Evolutionary conservation across 2,888 invertebrate genomes (phyloP).

Genomic region (Dorcus parallelipipedus): DNA sequence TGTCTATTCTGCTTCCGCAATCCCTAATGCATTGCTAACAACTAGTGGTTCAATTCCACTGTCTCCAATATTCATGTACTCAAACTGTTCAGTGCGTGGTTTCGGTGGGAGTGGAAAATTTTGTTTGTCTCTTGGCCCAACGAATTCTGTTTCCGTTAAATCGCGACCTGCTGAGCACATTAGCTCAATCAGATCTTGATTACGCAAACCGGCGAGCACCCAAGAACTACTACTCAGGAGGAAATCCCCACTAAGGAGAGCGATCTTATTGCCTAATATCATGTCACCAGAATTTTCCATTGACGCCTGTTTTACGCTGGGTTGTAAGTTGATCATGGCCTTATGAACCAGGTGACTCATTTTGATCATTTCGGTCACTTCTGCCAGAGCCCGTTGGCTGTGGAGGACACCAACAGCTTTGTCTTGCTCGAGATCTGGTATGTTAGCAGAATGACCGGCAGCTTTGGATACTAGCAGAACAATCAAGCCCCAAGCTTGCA

Average conservation of each 20-base stretch:
- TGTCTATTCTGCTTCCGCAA: slow-evolving; percentile 76
- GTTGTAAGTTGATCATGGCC: slow-evolving; percentile 75
- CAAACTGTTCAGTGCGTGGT: slow-evolving; percentile 48
- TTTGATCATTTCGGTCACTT: slow-evolving; percentile 95
- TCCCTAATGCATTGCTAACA: slow-evolving; percentile 51
- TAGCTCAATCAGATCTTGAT: slow-evolving; percentile 80
- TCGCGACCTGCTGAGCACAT: slow-evolving; percentile 88
- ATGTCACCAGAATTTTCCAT: slow-evolving; percentile 61
- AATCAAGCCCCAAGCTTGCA: slow-evolving; percentile 92
- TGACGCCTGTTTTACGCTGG: slow-evolving; percentile 49
- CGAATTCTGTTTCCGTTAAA: slow-evolving; percentile 86
- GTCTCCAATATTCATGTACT: slow-evolving; percentile 35
- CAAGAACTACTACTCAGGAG: slow-evolving; percentile 84
- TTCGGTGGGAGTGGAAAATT: slow-evolving; percentile 78
- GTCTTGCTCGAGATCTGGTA: slow-evolving; percentile 81
- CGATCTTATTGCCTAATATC: slow-evolving; percentile 94
- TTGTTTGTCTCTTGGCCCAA: slow-evolving; percentile 79
- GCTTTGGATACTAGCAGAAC: slow-evolving; percentile 89
- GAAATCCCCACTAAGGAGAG: slow-evolving; percentile 86
- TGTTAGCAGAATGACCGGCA: slow-evolving; percentile 77
- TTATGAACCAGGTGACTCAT: slow-evolving; percentile 86
- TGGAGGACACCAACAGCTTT: slow-evolving; percentile 82
- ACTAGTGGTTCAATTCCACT: slow-evolving; percentile 18
- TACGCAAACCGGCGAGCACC: slow-evolving; percentile 77
- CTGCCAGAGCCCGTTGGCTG: slow-evolving; percentile 84